Conservation (phyloP, 2,113 vertebrate species). For the Gallinago jamesoni region DNA sequence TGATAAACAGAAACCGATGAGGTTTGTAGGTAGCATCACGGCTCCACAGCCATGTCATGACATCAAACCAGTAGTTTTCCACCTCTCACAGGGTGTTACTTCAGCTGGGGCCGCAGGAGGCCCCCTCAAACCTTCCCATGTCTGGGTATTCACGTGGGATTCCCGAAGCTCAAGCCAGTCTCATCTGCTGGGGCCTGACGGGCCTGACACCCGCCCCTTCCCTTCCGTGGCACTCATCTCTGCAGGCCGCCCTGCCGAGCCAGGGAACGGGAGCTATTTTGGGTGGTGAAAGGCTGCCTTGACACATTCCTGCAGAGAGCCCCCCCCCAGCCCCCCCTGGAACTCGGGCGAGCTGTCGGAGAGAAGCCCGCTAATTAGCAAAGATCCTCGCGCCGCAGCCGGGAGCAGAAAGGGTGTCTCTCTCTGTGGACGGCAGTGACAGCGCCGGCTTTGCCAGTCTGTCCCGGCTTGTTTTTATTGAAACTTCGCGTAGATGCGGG, state of each 20-base stretch:
- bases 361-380: not conserved
- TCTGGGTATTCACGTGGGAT: not conserved
- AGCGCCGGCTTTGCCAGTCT: not conserved
- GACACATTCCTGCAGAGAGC: not conserved
- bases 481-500: not conserved
- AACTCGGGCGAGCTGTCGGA: not conserved
- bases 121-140: not conserved
- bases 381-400: not conserved
- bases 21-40: not conserved
- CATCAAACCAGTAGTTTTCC: not conserved
- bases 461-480: conserved; percentile 9
- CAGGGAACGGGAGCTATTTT: not conserved
- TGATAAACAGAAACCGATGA: not conserved
- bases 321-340: not conserved
- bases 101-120: not conserved
- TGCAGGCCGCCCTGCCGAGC: not conserved
- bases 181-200: not conserved
- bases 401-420: not conserved
- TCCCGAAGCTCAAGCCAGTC: not conserved
- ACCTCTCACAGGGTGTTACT: not conserved
- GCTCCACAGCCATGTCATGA: accelerated
- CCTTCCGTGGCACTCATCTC: not conserved
- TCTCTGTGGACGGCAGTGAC: not conserved
- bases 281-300: not conserved
- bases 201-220: not conserved